Base-by-base conservation (phyloP, 2,888 invertebrate species). In the Acronicta psi region DNA sequence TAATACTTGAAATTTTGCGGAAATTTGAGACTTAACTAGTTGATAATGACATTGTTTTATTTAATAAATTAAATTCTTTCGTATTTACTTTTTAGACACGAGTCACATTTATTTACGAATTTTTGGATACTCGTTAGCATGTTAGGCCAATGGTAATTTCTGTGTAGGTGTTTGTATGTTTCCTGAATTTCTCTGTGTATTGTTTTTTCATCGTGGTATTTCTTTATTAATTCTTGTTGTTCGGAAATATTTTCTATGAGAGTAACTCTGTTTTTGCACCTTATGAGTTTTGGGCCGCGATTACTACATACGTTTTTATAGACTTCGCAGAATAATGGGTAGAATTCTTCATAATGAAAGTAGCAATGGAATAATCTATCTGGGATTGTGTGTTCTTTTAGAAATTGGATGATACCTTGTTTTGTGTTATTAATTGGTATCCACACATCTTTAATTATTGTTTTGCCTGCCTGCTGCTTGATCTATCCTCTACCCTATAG, bases 101-200 rank as follows among this genome's bases (percentile, higher is more conserved):
- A 74, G 0, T 78, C 73, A 29, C 78, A 81, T 57, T 75, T 41
- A 43, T 80, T 81, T 5, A 81, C 72, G 17, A 57, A 79, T 51
- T 62, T 73, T 57, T 80, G 76, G 9, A 78, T 68, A 0, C 64
- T 25, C 0, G 53, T 2, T 55, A 77, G 2, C 75, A 77, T 63
- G 0, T 67, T 59, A 2, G 59, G 57, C 63, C 66, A 66, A 6
- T 66, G 42, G 0, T 69, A 69, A 2, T 62, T 59, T 43, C 56
- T 59, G 0, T 67, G 44, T 2, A 60, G 11, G 0, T 60, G 60
- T 52, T 63, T 57, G 0, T 67, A 50, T 0, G 63, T 67, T 46
- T 65, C 68, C 6, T 61, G 61, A 0, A 66, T 64, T 0, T 62
- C 52, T 52, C 62, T 49, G 1, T 57, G 64, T 53, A 57, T 49